Conservation (phyloP, 2,888 invertebrate genomes). For the Lomographa bimaculata region DNA sequence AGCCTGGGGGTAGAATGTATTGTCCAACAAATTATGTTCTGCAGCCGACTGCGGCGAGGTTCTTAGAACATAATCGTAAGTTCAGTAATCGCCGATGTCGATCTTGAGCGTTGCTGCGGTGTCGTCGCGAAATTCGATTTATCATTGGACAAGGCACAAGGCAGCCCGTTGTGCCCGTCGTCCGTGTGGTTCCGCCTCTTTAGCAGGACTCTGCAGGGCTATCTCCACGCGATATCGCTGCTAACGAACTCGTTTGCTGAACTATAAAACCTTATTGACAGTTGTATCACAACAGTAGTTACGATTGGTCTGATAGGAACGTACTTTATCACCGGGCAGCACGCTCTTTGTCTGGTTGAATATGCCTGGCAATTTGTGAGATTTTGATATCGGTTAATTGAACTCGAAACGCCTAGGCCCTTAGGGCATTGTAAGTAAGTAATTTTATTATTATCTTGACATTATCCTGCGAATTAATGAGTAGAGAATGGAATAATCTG, state of each 20-base stretch:
- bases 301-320: constrained; percentile 20
- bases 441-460: too few species aligned
- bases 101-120: constrained; percentile 54
- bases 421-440: not conserved
- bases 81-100: constrained; percentile 59
- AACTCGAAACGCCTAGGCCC: constrained; percentile 5
- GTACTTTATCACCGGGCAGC: constrained; percentile 17
- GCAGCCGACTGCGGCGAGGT: constrained; percentile 41
- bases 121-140: constrained; percentile 75
- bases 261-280: constrained; percentile 54
- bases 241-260: constrained; percentile 62
- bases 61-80: constrained; percentile 59
- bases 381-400: constrained; percentile 18
- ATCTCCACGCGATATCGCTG: constrained; percentile 62
- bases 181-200: constrained; percentile 70
- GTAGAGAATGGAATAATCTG: too few species aligned
- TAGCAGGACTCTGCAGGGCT: constrained; percentile 56
- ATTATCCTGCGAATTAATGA: too few species aligned
- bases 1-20: constrained; percentile 37
- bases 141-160: constrained; percentile 60
- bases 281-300: constrained; percentile 40
- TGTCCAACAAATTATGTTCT: constrained; percentile 45
- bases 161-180: constrained; percentile 65
- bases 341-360: constrained; percentile 22
- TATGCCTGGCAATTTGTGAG: constrained; percentile 19